A percentile compares a stretch with the other conserved stretches of the same genome.
These are phyloP conservation scores for Merops nubicus DNA, from an alignment of 2,113 vertebrate species.

Conservation along the genomic window DNA sequence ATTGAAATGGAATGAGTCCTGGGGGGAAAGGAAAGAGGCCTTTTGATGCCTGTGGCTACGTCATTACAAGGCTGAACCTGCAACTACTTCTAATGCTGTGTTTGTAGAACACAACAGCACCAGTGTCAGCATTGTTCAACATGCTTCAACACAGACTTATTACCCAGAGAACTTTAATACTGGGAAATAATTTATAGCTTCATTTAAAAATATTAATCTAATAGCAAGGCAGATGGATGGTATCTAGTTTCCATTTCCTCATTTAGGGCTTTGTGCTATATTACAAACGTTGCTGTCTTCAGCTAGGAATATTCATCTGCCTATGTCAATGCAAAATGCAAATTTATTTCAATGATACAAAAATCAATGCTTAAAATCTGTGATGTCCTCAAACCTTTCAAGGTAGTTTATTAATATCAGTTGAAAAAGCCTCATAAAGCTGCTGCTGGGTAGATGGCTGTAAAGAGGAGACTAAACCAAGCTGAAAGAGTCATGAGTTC, in stretches of 20 bases:
- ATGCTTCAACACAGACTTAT: not conserved
- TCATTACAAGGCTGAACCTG: not conserved
- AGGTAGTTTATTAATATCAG: not conserved
- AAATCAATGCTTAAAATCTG: conserved; percentile 10
- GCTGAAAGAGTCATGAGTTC: not conserved
- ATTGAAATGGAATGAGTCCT: not conserved
- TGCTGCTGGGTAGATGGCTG: not conserved
- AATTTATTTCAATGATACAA: not conserved
- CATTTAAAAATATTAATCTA: conserved; percentile 18
- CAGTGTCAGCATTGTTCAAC: not conserved
- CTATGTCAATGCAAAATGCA: conserved; percentile 29
- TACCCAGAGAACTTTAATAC: not conserved
- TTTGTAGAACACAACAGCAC: not conserved
- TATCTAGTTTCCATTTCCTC: not conserved
- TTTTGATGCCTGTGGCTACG: not conserved
- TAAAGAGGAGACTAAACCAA: not conserved
- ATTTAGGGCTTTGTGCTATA: not conserved
- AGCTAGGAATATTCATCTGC: not conserved
- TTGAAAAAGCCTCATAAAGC: not conserved
- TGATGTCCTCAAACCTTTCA: not conserved
- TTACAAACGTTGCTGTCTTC: not conserved
- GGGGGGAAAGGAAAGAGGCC: not conserved
- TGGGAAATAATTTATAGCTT: conserved; percentile 26
- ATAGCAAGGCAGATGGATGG: not conserved
- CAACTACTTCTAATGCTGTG: not conserved